Base-by-base conservation (phyloP, 1,140 invertebrate species). In the Hyphantria cunea region DNA sequence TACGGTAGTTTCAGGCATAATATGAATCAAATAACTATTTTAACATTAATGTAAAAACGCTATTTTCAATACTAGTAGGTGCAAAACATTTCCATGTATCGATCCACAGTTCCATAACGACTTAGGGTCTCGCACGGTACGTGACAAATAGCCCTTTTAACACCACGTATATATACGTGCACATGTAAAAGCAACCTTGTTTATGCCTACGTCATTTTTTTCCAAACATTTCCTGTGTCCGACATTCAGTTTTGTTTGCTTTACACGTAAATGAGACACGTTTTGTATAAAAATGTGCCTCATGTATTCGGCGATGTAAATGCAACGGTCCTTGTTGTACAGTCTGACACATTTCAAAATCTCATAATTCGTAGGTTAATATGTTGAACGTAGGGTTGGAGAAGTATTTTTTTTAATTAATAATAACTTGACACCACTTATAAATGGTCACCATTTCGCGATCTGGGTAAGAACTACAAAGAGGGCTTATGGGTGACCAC, bases 181-280 rank as follows among this genome's bases (percentile, higher is more conserved):
- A 41, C 58, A 56, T 67, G 55, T 61, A 61, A 67, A 55, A 39
- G 58, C 51, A 45, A 59, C 55, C 53, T 54, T 60, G 61, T 25
- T 62, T 67, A 67, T 56, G 53, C 61, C 48, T 31, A 62, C 53
- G 58, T 56, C 34, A 60, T 58, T 54, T 62, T 67, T 37, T 37
- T 37, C 7, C 8, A 37, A 37, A 10, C 2, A 10, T 37, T 37
- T 11, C 34, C n/a, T n/a, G 34, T 37, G 34, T 37, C 11, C 34
- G 11, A 37, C 34, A 11, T 37, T 37, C 34, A 7, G 34, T 37
- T 37, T 5, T 37, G 7, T 37, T 37, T 37, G 34, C 11, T 37
- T 37, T 37, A 7, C 8, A 37, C 7, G 34, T 7, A 37, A 37
- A 37, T 7, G 34, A 37, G 34, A 37, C 34, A 11, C 11, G 34